phyloP scores from a whole-genome alignment of 2,888 invertebrate species.

The Trypoxylon attenuatum region DNA sequence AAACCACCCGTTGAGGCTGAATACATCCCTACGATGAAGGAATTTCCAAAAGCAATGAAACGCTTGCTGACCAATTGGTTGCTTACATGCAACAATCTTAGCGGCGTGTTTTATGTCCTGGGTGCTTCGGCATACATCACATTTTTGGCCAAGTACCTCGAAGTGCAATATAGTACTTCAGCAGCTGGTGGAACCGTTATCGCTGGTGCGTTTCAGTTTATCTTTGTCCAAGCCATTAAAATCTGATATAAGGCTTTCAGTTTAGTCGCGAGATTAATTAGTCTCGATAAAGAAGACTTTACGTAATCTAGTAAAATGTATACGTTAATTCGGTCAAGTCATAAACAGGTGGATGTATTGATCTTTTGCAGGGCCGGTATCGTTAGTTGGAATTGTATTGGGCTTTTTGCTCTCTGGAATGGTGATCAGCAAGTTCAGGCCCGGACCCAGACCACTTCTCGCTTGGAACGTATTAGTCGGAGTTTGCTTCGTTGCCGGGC shows the following conservation, averaged over 20 bases:
- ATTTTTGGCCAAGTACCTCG: slow-evolving; percentile 84
- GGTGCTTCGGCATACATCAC: slow-evolving; percentile 82
- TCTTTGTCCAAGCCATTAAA: background rate
- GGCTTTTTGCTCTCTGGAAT: slow-evolving; percentile 79
- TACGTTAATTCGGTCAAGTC: background rate
- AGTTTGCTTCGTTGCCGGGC: slow-evolving; percentile 76
- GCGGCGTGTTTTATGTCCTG: slow-evolving; percentile 81
- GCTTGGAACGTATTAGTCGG: slow-evolving; percentile 81
- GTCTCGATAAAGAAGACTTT: background rate
- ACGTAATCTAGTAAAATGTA: background rate
- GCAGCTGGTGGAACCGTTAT: slow-evolving; percentile 81
- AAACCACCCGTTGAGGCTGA: slow-evolving; percentile 40
- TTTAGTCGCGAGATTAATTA: background rate
- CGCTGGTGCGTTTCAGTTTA: slow-evolving; percentile 76
- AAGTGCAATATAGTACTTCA: slow-evolving; percentile 82
- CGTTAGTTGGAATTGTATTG: slow-evolving; percentile 78
- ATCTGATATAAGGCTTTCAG: background rate
- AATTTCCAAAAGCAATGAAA: slow-evolving; percentile 78
- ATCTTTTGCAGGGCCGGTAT: slow-evolving; percentile 75
- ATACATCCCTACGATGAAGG: slow-evolving; percentile 70
- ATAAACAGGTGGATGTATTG: background rate
- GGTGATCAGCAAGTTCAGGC: slow-evolving; percentile 79
- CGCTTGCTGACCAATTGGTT: slow-evolving; percentile 80
- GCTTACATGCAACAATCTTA: slow-evolving; percentile 80
- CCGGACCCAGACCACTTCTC: slow-evolving; percentile 77